phyloP scores from a whole-genome alignment of 2,113 vertebrate species.

The Leptosomus discolor region DNA sequence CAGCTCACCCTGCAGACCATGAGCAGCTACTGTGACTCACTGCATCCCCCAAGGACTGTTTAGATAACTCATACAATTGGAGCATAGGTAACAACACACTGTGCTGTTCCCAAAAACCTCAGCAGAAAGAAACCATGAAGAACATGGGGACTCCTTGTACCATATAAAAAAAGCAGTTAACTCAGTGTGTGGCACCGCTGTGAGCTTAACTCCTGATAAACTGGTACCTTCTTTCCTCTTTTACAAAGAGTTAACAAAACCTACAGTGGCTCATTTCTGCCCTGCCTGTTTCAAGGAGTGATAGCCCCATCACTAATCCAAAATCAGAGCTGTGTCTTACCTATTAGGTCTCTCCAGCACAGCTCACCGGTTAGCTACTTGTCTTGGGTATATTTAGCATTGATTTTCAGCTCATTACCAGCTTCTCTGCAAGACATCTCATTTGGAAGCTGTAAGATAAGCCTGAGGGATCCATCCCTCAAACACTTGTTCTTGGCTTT shows the following conservation, averaged over 20 bases:
- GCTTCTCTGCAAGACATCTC: neutral
- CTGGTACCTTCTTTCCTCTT: neutral
- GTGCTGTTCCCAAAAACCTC: neutral
- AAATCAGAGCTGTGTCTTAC: neutral
- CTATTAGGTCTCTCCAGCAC: neutral
- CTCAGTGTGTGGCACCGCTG: neutral
- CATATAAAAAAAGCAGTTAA: neutral
- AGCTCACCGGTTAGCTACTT: neutral
- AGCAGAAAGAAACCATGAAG: neutral
- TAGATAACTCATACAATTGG: neutral
- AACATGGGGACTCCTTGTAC: neutral
- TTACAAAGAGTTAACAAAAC: neutral
- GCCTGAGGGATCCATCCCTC: neutral
- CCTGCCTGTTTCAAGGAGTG: neutral
- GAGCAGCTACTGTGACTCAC: neutral
- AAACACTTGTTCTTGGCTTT: neutral
- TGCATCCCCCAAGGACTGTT: neutral
- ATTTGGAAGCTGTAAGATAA: neutral
- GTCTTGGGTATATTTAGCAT: neutral
- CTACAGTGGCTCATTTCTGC: neutral
- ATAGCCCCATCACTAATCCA: neutral
- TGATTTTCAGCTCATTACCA: neutral
- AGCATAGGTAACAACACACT: neutral
- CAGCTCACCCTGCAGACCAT: neutral
- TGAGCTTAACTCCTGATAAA: neutral